phyloP scores from a whole-genome alignment of 2,888 invertebrate genomes.

The Archaeoteleia sp. region DNA sequence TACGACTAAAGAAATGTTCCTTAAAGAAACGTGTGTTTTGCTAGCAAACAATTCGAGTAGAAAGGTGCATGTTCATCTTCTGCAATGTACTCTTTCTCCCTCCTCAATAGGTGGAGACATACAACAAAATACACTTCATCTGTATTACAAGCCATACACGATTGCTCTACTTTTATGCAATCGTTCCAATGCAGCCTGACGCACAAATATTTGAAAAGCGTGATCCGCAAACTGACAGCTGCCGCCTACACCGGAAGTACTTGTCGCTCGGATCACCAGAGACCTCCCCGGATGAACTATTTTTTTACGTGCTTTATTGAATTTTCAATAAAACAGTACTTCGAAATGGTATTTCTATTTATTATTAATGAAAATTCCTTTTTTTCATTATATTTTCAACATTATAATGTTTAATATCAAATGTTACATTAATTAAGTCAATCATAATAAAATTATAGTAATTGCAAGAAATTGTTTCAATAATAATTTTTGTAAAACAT shows the following conservation, averaged over 20 bases:
- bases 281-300: conserved; percentile 3
- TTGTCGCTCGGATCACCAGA: conserved; percentile 27
- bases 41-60: too few species aligned
- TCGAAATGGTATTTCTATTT: neutral
- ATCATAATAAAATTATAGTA: too few species aligned
- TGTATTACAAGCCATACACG: conserved; percentile 17
- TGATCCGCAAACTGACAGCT: conserved; percentile 49
- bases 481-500: too few species aligned
- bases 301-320: conserved; percentile 6
- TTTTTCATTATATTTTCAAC: too few species aligned
- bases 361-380: too few species aligned
- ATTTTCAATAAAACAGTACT: neutral
- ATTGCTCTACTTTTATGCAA: conserved; percentile 28
- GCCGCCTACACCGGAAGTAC: conserved; percentile 28
- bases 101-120: conserved; percentile 13
- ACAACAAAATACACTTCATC: conserved; percentile 16
- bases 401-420: too few species aligned
- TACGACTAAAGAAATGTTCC: too few species aligned
- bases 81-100: conserved; percentile 1
- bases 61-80: neutral
- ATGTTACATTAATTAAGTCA: too few species aligned
- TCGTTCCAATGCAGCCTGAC: conserved; percentile 22
- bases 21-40: too few species aligned
- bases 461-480: too few species aligned
- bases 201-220: conserved; percentile 55